A percentile compares a stretch with the other conserved stretches of the same genome.
Evolutionary conservation across 2,113 vertebrate species (phyloP).

Genomic region (Stegastes partitus): DNA sequence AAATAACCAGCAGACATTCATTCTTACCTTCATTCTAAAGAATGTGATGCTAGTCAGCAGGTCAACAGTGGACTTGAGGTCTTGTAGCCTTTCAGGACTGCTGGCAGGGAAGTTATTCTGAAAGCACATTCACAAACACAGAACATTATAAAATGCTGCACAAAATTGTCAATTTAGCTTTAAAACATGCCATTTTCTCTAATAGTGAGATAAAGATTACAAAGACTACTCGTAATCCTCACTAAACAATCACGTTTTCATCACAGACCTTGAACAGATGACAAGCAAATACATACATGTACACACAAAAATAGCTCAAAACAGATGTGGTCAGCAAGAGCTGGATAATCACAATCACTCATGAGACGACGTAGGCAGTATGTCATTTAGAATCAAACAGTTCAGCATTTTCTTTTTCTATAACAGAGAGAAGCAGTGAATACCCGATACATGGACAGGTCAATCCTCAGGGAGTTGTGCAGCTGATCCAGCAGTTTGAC

Average conservation of each 20-base stretch:
- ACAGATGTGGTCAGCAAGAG: neutral
- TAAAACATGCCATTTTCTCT: neutral
- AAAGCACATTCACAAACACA: conserved; percentile 38
- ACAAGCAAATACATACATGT: neutral
- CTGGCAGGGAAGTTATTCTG: conserved; percentile 99
- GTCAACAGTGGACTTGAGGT: conserved; percentile 98
- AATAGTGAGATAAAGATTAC: neutral
- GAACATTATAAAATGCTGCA: neutral
- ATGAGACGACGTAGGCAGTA: neutral
- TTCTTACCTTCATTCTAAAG: conserved; percentile 96
- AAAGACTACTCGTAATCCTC: neutral
- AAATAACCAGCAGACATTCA: conserved; percentile 69
- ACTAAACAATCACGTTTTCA: neutral
- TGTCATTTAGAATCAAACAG: neutral
- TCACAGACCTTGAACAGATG: conserved; percentile 5
- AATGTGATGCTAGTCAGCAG: conserved; percentile 99
- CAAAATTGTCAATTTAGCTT: neutral
- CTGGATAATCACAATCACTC: neutral
- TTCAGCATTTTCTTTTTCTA: neutral
- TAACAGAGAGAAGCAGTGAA: conserved; percentile 23
- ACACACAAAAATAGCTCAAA: neutral
- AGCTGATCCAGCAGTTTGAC: conserved; percentile 98
- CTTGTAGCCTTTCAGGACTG: conserved; percentile 95
- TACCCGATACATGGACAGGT: conserved; percentile 99
- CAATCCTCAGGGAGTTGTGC: conserved; percentile 96